phyloP scores from a whole-genome alignment of 2,113 vertebrate species.

The Scytalopus superciliaris region DNA sequence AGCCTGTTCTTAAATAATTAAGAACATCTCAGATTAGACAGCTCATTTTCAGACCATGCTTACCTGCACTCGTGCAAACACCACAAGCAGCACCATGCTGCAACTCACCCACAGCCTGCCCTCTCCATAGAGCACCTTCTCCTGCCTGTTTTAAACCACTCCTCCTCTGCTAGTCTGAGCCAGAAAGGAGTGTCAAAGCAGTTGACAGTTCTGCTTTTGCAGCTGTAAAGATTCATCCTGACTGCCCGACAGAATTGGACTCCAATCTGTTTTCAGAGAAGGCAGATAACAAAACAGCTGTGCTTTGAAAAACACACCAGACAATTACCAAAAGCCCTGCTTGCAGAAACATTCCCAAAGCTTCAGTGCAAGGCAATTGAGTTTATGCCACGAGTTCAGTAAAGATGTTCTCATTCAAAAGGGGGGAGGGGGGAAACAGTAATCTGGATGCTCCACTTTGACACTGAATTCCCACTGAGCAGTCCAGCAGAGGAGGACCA shows the following conservation, averaged over 20 bases:
- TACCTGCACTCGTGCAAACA: background rate
- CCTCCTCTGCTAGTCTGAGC: background rate
- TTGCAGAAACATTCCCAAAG: background rate
- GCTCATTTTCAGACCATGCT: background rate
- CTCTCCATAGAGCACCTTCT: background rate
- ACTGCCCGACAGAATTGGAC: background rate
- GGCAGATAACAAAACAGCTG: background rate
- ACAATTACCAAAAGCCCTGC: background rate
- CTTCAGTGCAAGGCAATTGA: background rate
- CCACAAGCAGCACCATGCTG: background rate
- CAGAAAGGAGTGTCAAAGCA: background rate
- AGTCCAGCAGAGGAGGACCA: background rate
- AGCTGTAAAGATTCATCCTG: background rate
- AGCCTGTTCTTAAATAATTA: background rate
- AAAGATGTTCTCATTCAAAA: background rate
- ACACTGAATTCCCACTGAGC: background rate
- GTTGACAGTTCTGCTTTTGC: background rate
- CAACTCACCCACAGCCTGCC: background rate
- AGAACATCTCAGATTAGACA: background rate
- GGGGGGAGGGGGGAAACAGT: accelerated
- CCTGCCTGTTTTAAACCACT: background rate
- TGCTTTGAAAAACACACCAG: background rate
- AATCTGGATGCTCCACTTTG: background rate
- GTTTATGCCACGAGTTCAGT: background rate
- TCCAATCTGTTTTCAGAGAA: background rate